phyloP scores from a whole-genome alignment of 2,113 vertebrate species.

The Pangasianodon hypophthalmus region DNA sequence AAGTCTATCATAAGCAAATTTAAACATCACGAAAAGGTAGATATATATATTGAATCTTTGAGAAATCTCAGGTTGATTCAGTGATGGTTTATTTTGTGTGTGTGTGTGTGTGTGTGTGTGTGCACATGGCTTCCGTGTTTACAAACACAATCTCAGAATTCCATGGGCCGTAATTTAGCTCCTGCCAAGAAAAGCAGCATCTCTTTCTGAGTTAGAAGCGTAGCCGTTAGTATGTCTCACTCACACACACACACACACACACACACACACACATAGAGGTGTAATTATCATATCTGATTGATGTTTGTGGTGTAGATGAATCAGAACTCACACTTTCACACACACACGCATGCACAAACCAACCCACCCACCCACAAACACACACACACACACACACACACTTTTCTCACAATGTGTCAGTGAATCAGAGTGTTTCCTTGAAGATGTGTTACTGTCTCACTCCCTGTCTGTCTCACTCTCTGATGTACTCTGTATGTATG shows the following conservation, averaged over 20 bases:
- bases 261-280: neutral
- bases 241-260: too few species aligned
- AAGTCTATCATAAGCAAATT: neutral
- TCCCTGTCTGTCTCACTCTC: neutral
- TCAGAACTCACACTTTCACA: neutral
- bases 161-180: slow-evolving; percentile 70
- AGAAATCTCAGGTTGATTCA: neutral
- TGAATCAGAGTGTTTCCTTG: slow-evolving; percentile 7
- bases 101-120: slow-evolving; percentile 14
- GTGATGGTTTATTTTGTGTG: neutral
- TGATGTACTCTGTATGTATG: too few species aligned
- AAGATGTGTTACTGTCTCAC: slow-evolving; percentile 24
- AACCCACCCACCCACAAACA: neutral
- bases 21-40: neutral
- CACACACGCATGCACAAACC: neutral
- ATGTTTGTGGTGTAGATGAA: neutral
- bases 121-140: slow-evolving; percentile 69
- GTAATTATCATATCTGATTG: neutral
- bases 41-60: neutral
- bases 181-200: slow-evolving; percentile 56
- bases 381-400: neutral
- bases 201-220: neutral
- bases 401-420: neutral
- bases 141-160: slow-evolving; percentile 82
- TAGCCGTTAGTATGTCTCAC: neutral